These are phyloP conservation scores for Oxycera nigricornis DNA, from an alignment of 2,888 invertebrate genomes.

Conservation along the genomic window DNA sequence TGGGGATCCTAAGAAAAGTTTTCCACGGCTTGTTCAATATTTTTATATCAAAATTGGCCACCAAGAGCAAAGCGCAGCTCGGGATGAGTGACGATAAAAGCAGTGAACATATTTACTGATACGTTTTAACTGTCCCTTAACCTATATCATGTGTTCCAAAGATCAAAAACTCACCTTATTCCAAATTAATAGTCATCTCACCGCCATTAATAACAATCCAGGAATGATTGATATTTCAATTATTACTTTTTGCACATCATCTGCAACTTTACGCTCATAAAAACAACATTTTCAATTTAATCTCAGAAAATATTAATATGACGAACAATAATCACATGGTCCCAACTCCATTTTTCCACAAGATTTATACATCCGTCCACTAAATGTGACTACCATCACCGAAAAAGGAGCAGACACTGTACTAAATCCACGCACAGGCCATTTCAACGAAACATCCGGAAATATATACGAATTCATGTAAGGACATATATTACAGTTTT, in stretches of 20 bases:
- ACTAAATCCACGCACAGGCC: background rate
- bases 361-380: conserved; percentile 14
- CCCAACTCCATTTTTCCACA: background rate
- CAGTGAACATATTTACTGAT: too few species aligned
- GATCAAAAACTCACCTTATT: too few species aligned
- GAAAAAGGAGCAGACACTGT: background rate
- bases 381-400: background rate
- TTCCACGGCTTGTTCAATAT: too few species aligned
- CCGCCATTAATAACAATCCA: background rate
- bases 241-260: conserved; percentile 5
- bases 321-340: conserved; percentile 17
- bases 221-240: conserved; percentile 19
- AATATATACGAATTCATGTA: conserved; percentile 1
- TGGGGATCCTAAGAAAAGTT: too few species aligned
- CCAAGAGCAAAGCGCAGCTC: too few species aligned
- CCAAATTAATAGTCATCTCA: too few species aligned
- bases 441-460: background rate
- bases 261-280: conserved; percentile 9
- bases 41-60: too few species aligned
- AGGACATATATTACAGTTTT: conserved; percentile 23
- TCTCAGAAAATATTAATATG: conserved; percentile 21
- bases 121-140: too few species aligned
- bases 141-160: too few species aligned
- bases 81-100: too few species aligned
- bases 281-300: conserved; percentile 31